Evolutionary conservation across 1,140 invertebrate species (phyloP).

Genomic region (Lucilia cuprina): DNA sequence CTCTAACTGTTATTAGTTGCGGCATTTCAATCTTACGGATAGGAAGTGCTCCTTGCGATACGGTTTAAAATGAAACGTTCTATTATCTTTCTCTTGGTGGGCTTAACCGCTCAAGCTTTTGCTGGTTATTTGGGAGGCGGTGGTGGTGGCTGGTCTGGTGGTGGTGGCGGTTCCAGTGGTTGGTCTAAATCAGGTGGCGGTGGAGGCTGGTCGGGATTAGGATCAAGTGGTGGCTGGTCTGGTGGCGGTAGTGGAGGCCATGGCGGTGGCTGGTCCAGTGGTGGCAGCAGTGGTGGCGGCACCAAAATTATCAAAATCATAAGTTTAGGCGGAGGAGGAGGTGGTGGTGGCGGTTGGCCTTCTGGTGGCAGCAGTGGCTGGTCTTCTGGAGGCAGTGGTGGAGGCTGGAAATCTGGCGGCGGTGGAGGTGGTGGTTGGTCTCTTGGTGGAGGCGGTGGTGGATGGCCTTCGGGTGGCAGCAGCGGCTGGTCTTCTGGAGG

Average conservation of each 20-base stretch:
- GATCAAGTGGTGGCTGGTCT: constrained; percentile 26
- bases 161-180: constrained; percentile 23
- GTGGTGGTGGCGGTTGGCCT: constrained; percentile 40
- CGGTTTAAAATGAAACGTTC: constrained; percentile 19
- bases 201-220: constrained; percentile 39
- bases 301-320: background rate
- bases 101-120: constrained; percentile 30
- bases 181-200: background rate
- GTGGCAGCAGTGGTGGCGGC: constrained; percentile 41
- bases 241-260: constrained; percentile 37
- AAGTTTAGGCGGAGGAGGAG: constrained; percentile 37
- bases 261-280: background rate
- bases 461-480: constrained; percentile 39
- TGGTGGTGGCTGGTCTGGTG: constrained; percentile 17
- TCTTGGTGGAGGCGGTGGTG: constrained; percentile 37
- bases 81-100: constrained; percentile 32
- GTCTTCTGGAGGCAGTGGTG: constrained; percentile 16
- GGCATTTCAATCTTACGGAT: constrained; percentile 32
- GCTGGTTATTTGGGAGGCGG: constrained; percentile 38
- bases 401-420: constrained; percentile 37
- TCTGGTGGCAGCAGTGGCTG: constrained; percentile 41
- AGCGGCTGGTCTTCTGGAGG: constrained; percentile 37
- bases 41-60: background rate
- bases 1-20: constrained; percentile 31
- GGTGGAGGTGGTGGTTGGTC: constrained; percentile 40